Evolutionary conservation across 1,140 invertebrate species (phyloP).

Genomic region (Hyles vespertilio): DNA sequence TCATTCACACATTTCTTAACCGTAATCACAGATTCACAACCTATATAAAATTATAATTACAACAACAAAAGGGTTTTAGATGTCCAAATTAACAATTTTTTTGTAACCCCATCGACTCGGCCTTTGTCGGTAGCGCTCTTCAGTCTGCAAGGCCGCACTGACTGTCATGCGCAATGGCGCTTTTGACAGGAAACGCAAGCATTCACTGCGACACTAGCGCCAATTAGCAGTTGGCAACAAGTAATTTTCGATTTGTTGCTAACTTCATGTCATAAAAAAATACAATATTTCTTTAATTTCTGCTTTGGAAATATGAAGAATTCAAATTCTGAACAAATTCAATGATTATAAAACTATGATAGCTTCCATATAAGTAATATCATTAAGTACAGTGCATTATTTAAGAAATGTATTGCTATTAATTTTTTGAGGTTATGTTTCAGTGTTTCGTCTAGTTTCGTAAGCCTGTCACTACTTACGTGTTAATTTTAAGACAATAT

Average conservation of each 20-base stretch:
- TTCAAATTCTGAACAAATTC: slow-evolving; percentile 5
- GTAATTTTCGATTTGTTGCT: slow-evolving; percentile 26
- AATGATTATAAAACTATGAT: neutral
- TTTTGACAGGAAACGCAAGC: slow-evolving; percentile 73
- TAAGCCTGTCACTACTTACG: slow-evolving; percentile 24
- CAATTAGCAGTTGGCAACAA: slow-evolving; percentile 52
- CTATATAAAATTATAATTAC: slow-evolving; percentile 76
- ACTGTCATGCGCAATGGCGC: slow-evolving; percentile 74
- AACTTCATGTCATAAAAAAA: slow-evolving; percentile 34
- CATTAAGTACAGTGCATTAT: neutral
- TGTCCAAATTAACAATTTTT: slow-evolving; percentile 73
- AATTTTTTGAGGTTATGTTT: slow-evolving; percentile 29
- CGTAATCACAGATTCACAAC: slow-evolving; percentile 76
- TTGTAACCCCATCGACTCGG: slow-evolving; percentile 76
- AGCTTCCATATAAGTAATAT: neutral
- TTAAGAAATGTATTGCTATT: neutral
- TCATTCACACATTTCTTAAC: slow-evolving; percentile 75
- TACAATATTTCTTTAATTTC: slow-evolving; percentile 27
- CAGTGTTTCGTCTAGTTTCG: slow-evolving; percentile 29
- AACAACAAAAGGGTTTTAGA: slow-evolving; percentile 72
- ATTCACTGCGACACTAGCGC: slow-evolving; percentile 70
- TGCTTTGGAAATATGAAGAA: neutral
- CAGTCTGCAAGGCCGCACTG: slow-evolving; percentile 76
- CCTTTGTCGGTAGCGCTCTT: slow-evolving; percentile 75
- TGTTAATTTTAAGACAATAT: slow-evolving; percentile 16